Conservation (phyloP, 2,113 vertebrate genomes). For the Ameiurus melas region DNA sequence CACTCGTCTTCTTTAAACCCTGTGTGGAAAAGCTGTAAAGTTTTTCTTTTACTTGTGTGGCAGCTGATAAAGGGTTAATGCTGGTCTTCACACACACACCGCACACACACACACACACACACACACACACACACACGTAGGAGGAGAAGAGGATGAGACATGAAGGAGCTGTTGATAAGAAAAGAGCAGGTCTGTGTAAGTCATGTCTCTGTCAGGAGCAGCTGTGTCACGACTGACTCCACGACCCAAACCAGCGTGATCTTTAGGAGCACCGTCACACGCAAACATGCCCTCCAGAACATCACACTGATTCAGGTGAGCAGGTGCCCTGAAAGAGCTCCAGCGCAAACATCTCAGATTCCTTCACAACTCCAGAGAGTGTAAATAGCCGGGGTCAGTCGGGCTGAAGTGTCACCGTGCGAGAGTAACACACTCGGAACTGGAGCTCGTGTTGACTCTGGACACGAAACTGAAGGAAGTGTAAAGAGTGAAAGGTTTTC, state of each 20-base stretch:
- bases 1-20: neutral
- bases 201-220: neutral
- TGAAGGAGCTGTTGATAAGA: neutral
- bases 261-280: neutral
- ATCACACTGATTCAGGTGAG: conserved; percentile 23
- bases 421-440: conserved; percentile 65
- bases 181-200: neutral
- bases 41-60: neutral
- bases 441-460: conserved; percentile 65
- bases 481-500: conserved; percentile 28
- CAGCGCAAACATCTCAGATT: conserved; percentile 55
- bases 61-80: neutral
- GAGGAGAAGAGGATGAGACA: neutral
- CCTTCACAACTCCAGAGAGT: conserved; percentile 54
- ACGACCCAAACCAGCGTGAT: neutral
- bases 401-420: conserved; percentile 60
- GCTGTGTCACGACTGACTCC: neutral
- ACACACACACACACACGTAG: neutral
- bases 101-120: neutral
- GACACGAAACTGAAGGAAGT: conserved; percentile 56
- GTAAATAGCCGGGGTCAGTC: conserved; percentile 59
- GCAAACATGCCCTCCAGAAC: conserved; percentile 7
- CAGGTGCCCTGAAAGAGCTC: conserved; percentile 46
- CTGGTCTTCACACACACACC: neutral
- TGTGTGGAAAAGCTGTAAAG: neutral